Conservation (phyloP, 2,797 vertebrate genomes). For the Tapera naevia region DNA sequence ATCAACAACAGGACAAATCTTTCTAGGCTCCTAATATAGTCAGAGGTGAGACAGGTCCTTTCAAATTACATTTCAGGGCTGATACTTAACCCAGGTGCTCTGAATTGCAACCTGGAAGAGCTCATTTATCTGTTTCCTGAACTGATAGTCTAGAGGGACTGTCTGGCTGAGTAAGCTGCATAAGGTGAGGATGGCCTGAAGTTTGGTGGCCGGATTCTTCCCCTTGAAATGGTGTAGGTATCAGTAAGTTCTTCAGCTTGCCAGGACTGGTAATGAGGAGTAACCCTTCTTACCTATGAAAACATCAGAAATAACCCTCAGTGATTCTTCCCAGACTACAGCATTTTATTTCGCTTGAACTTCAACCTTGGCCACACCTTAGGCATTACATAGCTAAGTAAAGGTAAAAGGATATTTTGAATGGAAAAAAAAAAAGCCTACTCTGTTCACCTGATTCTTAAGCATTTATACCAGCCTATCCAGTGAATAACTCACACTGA, state of each 20-base stretch:
- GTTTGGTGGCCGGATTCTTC: background rate
- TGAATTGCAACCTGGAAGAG: background rate
- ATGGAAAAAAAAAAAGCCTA: background rate
- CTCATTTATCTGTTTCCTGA: background rate
- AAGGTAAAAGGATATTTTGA: background rate
- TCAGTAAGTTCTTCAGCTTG: background rate
- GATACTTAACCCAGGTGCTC: background rate
- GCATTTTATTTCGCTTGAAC: background rate
- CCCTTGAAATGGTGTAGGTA: background rate
- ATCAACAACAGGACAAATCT: background rate
- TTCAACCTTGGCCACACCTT: background rate
- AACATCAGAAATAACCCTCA: background rate
- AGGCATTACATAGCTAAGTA: background rate
- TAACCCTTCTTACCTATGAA: background rate
- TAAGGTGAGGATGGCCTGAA: background rate
- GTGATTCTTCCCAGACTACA: background rate
- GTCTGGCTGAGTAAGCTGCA: background rate
- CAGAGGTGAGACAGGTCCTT: background rate
- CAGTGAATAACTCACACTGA: background rate
- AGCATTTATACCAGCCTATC: background rate
- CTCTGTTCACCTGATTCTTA: background rate
- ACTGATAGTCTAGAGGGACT: background rate
- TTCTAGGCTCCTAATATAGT: background rate
- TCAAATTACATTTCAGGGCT: background rate
- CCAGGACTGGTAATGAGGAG: background rate